Conservation (phyloP, 2,888 invertebrate genomes). For the Odontothrips loti region DNA sequence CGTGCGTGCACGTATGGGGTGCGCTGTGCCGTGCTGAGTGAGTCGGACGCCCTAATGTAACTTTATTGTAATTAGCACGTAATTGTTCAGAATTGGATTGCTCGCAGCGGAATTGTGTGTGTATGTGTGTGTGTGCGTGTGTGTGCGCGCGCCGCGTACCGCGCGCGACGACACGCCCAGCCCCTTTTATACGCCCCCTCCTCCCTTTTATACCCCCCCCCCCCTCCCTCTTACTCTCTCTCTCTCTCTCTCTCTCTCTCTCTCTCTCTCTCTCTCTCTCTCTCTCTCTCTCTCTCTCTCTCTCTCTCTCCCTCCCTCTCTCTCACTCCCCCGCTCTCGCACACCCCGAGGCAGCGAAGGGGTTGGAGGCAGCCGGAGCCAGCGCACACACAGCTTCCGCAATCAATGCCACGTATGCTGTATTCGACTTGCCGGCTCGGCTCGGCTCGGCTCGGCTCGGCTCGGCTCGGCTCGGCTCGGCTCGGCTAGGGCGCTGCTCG, state of each 20-base stretch:
- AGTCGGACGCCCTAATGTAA: conserved; percentile 24
- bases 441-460: too few species aligned
- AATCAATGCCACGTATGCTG: too few species aligned
- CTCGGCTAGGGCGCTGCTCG: too few species aligned
- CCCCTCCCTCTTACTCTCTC: neutral
- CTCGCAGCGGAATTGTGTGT: conserved; percentile 16
- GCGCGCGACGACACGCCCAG: neutral
- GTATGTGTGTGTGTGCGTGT: neutral
- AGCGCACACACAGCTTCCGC: too few species aligned
- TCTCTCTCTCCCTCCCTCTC: too few species aligned
- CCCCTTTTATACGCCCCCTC: neutral
- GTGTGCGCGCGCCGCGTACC: neutral
- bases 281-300: neutral
- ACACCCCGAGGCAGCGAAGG: too few species aligned
- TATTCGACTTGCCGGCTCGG: too few species aligned
- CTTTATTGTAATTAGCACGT: conserved; percentile 26
- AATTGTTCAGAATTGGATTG: conserved; percentile 25
- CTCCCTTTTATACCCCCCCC: neutral
- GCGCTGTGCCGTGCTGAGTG: conserved; percentile 1
- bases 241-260: neutral
- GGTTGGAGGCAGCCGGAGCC: too few species aligned
- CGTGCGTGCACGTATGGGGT: neutral
- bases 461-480: too few species aligned
- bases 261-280: neutral
- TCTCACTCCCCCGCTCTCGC: too few species aligned